Base-by-base conservation (phyloP, 1,140 invertebrate genomes). In the Cylas formicarius region DNA sequence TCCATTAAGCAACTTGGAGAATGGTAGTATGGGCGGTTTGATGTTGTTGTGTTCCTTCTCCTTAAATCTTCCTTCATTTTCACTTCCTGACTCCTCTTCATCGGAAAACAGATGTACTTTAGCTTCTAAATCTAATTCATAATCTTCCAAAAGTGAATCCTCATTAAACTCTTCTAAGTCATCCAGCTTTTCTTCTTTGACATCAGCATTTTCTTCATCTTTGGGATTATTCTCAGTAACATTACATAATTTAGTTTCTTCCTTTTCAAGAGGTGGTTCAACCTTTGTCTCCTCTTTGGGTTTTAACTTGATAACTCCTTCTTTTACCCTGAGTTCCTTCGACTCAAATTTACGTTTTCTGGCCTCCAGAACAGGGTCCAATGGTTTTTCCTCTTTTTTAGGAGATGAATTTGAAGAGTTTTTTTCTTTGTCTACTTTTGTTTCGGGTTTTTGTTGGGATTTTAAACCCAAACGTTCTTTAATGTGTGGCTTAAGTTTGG, bases 21-120 rank as follows among this genome's bases (percentile, higher is more conserved):
- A 53, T 10, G 57, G 38, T 28, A 53, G 17, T 7, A 45, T 33
- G 1, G 43, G 22, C 9, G 47, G 45, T 23, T 57, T 53, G 29
- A 41, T 32, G 11, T 27, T 33, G 9, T 23, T 11, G 11, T 48
- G 26, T 38, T 50, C 39, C 29, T 55, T 56, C 3, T 50, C 57
- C 48, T 65, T 65, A 37, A 63, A 63, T 7, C 60, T 20, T 3
- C 60, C 60, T 39, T 66, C 62, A 35, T 66, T 62, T 41, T 63
- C 62, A 28, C 55, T 57, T 24, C 48, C 52, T 0, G 53, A 58
- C 31, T 65, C 62, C 31, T 65, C 62, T 35, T 63, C 62, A 31
- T 64, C 62, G 0, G 61, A 61, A 45, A 65, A 66, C 4, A 66
- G 23, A 48, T 61, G 57, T 2, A 62, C 37, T 32, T 61, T 62